A percentile compares a stretch with the other conserved stretches of the same genome.
These are phyloP conservation scores for Chiridota heheva DNA, from an alignment of 35 echinoderm and acorn worm genomes.

Conservation along the genomic window DNA sequence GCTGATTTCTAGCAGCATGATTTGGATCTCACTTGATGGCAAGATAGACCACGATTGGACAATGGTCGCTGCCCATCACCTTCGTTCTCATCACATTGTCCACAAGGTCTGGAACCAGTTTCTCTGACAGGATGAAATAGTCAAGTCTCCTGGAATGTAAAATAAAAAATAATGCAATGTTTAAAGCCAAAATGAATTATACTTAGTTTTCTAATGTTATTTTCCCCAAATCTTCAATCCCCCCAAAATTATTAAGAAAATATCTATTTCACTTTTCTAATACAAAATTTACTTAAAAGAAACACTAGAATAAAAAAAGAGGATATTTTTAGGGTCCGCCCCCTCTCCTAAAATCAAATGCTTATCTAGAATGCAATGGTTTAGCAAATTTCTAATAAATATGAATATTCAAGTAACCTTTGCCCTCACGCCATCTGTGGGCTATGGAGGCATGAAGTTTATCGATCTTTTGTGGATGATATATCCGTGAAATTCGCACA, in stretches of 20 bases:
- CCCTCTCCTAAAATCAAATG: too few species aligned
- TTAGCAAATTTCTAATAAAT: too few species aligned
- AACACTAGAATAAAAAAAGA: too few species aligned
- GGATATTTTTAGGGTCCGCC: too few species aligned
- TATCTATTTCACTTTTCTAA: not conserved
- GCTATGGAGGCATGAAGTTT: too few species aligned
- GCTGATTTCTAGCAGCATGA: too few species aligned
- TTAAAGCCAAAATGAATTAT: not conserved
- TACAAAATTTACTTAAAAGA: not conserved
- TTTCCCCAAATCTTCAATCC: not conserved
- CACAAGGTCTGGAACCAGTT: constrained; percentile 70
- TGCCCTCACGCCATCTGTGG: too few species aligned
- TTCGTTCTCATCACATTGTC: constrained; percentile 70
- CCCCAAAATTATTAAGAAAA: not conserved
- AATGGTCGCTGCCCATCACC: constrained; percentile 84
- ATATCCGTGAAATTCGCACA: too few species aligned
- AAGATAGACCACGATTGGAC: constrained; percentile 69
- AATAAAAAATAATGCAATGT: not conserved
- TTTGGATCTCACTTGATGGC: too few species aligned
- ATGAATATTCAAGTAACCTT: too few species aligned
- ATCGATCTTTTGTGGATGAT: too few species aligned
- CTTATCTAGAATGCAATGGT: too few species aligned
- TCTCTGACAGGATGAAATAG: constrained; percentile 78
- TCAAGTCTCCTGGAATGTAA: constrained; percentile 73
- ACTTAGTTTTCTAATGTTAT: not conserved